Percentiles rank a stretch among this genome's conserved stretches.
Conservation (phyloP, 1,140 invertebrate genomes). For the Oreohelix idahoensis region DNA sequence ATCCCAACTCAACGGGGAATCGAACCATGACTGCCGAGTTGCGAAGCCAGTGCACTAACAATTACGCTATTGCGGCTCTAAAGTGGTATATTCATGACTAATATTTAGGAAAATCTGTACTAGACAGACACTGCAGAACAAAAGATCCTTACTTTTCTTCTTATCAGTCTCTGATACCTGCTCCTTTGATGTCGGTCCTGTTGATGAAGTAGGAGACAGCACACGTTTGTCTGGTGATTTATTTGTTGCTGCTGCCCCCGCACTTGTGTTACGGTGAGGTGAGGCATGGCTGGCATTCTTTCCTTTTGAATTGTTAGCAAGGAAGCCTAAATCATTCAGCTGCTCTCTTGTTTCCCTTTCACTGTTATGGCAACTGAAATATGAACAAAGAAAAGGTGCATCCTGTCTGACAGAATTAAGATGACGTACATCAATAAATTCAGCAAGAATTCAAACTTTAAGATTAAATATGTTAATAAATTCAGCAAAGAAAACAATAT, state of each 20-base stretch:
- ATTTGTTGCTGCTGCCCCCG: not conserved
- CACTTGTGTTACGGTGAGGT: not conserved
- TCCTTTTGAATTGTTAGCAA: not conserved
- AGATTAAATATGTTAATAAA: too few species aligned
- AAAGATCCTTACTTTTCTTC: not conserved
- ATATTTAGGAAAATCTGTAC: too few species aligned
- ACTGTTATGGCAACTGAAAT: conserved; percentile 21
- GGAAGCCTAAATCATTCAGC: conserved; percentile 18
- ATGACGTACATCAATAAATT: too few species aligned
- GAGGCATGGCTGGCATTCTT: conserved; percentile 1
- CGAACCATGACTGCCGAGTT: too few species aligned
- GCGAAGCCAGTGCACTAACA: too few species aligned
- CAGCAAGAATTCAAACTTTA: too few species aligned
- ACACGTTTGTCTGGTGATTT: not conserved
- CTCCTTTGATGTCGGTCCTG: not conserved
- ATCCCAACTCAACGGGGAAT: too few species aligned
- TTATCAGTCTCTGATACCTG: conserved; percentile 22
- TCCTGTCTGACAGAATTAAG: too few species aligned
- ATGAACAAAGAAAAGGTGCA: not conserved
- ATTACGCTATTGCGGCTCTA: too few species aligned
- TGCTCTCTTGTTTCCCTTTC: conserved; percentile 28
- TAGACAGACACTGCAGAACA: too few species aligned
- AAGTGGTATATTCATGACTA: too few species aligned
- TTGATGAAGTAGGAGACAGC: not conserved
- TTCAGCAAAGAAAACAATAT: too few species aligned